A percentile compares a stretch with the other conserved stretches of the same genome.
Evolutionary conservation across 2,888 invertebrate species (phyloP).

Genomic region (Entomobrya multifasciata): DNA sequence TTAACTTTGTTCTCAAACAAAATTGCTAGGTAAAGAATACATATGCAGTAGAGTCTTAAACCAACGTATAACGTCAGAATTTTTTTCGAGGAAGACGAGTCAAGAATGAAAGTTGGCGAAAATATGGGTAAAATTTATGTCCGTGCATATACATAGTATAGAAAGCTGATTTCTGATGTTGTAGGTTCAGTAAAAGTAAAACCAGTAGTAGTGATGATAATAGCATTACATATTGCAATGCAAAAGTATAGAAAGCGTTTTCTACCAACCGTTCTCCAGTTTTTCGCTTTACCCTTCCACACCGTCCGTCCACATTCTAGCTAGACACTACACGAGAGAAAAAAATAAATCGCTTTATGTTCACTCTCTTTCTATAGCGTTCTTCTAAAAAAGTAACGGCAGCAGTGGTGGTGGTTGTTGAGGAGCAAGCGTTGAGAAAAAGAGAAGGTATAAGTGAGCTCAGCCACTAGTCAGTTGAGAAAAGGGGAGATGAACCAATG

Average conservation of each 20-base stretch:
- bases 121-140: conserved; percentile 38
- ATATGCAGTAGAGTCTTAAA: conserved; percentile 24
- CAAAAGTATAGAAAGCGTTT: conserved; percentile 21
- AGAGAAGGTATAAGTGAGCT: conserved; percentile 10
- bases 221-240: background rate
- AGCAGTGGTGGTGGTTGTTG: conserved; percentile 17
- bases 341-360: background rate
- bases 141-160: background rate
- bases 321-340: too few species aligned
- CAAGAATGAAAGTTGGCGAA: conserved; percentile 24
- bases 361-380: background rate
- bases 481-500: conserved; percentile 49
- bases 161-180: background rate
- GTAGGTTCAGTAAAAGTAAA: background rate
- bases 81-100: conserved; percentile 21
- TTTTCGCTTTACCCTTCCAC: conserved; percentile 1
- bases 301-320: background rate
- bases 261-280: conserved; percentile 4
- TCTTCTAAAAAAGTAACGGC: too few species aligned
- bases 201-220: conserved; percentile 8
- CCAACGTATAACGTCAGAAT: conserved; percentile 18
- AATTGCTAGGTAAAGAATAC: background rate
- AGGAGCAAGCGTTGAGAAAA: conserved; percentile 40
- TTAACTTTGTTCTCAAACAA: conserved; percentile 3
- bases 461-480: conserved; percentile 48